Base-by-base conservation (phyloP, 2,113 vertebrate species). In the Periophthalmus modestus region DNA sequence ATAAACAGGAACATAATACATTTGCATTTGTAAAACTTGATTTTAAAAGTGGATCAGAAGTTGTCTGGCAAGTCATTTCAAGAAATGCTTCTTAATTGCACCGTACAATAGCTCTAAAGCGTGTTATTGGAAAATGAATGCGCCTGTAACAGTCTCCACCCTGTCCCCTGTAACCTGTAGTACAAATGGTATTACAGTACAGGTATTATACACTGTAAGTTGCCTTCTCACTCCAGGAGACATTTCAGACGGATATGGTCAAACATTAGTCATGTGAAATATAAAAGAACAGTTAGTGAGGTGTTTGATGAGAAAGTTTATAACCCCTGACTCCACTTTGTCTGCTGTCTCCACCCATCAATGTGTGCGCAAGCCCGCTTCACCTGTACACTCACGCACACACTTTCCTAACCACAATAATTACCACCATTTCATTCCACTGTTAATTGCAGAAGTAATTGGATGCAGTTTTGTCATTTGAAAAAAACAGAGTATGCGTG, bases 251-350 rank as follows among this genome's bases (percentile, higher is more conserved):
- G 4, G 0, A 62, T 62, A 63, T 58, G 39, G 65, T 77, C 69
- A 84, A 89, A 86, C 74, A 78, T 87, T 75, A 79, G 59, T 77
- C 78, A 85, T 71, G 21, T 71, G 71, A 78, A 73, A 77, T 67
- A 75, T 66, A 79, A 86, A 79, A 82, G 74, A 1, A 3, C 57
- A 58, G 18, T 43, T 39, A 76, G 80, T 72, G 77, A 73, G 65
- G 72, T n/a, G 71, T 84, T 79, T 81, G 43, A 34, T 77, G 80
- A 78, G 68, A 87, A 83, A 82, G 82, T 91, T 89, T 88, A 91
- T 77, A 82, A 89, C 86, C 85, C 82, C 75, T 75, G 91, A 86
- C 89, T 89, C 88, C 89, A 90, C 73, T 59, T 71, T 87, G 91
- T 92, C 91, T 92, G 82, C 71, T 73, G 75, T 73, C 88, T 87